Evolutionary conservation across 30 jellyfish, hydroid and myxozoan species (phyloP).

Genomic region (Cassiopea xamachana): DNA sequence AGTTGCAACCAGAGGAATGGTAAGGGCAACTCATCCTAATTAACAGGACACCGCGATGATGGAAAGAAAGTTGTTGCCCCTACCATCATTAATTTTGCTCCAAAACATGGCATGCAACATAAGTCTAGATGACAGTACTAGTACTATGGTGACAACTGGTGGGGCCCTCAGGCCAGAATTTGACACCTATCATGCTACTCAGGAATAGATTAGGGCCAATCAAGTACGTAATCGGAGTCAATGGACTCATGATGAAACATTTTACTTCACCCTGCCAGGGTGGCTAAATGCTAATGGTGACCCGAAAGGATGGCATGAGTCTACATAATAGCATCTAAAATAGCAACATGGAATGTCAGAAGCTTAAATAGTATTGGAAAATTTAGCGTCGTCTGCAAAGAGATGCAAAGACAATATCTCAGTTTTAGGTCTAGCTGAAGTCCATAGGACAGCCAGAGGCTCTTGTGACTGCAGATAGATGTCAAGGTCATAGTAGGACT

Average conservation of each 20-base stretch:
- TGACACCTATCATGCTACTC: constrained; percentile 28
- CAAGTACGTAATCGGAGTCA: constrained; percentile 25
- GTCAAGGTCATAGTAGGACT: background rate
- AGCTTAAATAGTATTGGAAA: background rate
- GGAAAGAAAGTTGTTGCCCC: background rate
- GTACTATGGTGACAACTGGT: constrained; percentile 35
- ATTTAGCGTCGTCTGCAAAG: background rate
- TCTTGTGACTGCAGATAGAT: background rate
- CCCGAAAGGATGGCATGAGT: background rate
- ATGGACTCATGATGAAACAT: constrained; percentile 5
- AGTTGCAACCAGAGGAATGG: background rate
- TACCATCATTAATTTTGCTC: background rate
- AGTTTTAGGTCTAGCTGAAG: background rate
- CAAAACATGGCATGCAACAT: constrained; percentile 23
- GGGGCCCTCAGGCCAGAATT: constrained; percentile 44
- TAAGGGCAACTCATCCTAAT: background rate
- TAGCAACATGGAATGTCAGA: background rate
- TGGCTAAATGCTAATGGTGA: constrained; percentile 32
- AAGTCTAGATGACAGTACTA: constrained; percentile 14
- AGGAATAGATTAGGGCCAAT: constrained; percentile 29
- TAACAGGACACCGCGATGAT: background rate
- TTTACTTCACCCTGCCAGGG: background rate
- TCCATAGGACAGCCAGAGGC: background rate
- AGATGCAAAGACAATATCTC: background rate
- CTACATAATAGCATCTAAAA: background rate